phyloP scores from a whole-genome alignment of 2,113 vertebrate species.

The Ophiodon elongatus region DNA sequence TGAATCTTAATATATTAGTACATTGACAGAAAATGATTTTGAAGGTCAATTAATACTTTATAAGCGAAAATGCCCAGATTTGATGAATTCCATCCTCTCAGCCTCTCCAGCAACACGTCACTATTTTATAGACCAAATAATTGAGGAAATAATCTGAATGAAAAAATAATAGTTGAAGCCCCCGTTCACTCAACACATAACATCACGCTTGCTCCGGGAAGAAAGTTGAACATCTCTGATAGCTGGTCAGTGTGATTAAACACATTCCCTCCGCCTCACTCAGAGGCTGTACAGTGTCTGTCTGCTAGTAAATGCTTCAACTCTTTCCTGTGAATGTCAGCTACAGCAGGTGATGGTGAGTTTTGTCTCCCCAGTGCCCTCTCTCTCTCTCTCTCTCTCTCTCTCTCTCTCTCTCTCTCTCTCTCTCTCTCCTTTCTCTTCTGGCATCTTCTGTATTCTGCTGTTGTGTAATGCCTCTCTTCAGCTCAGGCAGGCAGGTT shows the following conservation, averaged over 20 bases:
- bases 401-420: constrained; percentile 3
- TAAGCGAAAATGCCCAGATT: not conserved
- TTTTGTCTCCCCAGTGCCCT: constrained; percentile 35
- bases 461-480: constrained; percentile 83
- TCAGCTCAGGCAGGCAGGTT: constrained; percentile 71
- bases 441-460: constrained; percentile 75
- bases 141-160: not conserved
- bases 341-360: constrained; percentile 41
- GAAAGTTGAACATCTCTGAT: constrained; percentile 2
- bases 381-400: constrained; percentile 2
- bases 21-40: not conserved
- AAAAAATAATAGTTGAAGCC: not conserved
- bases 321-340: constrained; percentile 55
- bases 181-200: not conserved
- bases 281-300: constrained; percentile 17
- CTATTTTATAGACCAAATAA: not conserved
- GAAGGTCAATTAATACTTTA: not conserved
- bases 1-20: not conserved
- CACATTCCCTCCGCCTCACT: constrained; percentile 3
- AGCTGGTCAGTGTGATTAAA: not conserved
- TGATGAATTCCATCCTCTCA: not conserved
- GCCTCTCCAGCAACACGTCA: too few relatives aligned
- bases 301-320: constrained; percentile 36
- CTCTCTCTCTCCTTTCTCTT: constrained; percentile 18
- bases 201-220: not conserved